Evolutionary conservation across 2,888 invertebrate species (phyloP), one percentile per base, ranked within the genome.

Genomic region (Andricus quercusramuli): DNA sequence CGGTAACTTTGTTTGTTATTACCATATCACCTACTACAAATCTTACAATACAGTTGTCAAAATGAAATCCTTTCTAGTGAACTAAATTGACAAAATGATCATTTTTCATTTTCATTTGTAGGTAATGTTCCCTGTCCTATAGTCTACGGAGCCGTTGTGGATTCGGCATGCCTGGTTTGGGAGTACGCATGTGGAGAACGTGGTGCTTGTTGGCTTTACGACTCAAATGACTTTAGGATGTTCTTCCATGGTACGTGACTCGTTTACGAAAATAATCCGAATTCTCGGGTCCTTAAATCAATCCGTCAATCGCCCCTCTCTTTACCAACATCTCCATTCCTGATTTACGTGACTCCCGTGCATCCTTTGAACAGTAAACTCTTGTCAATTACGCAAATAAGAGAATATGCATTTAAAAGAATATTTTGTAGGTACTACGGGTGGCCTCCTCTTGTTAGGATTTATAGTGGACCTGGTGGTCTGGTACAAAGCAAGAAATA

Each of bases 121-220:
- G 94, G 97, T 87, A 98, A 98, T 93, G 98, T 98, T 90, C 98
- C 98, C 87, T 98, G 98, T 93, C 98, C 98, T n/a, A 97, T 98
- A 87, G 95, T 98, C 87, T 98, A 98, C 93, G 98, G 98, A 82
- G 97, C 97, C 66, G 97, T 98, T 6, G 97, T 98, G 79, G 98
- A 98, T 94, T 97, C 97, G 2, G 97, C 98, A 8, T 98, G 98
- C 92, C 94, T 97, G 51, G 95, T 97, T 87, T 97, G 98, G 94
- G 97, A 97, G 93, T 95, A 95, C 80, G 95, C 96, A 3, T 97
- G 97, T 92, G 96, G 96, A 67, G 94, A 96, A 89, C 94, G 95
- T 87, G 98, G 97, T 82, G 97, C 97, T 68, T 98, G 98, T 93
- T 96, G 96, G 88, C 94, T 97, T n/a, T 98, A 98, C 92, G 97